Base-by-base conservation (phyloP, 2,888 invertebrate genomes). In the Scaptomyza flava region DNA sequence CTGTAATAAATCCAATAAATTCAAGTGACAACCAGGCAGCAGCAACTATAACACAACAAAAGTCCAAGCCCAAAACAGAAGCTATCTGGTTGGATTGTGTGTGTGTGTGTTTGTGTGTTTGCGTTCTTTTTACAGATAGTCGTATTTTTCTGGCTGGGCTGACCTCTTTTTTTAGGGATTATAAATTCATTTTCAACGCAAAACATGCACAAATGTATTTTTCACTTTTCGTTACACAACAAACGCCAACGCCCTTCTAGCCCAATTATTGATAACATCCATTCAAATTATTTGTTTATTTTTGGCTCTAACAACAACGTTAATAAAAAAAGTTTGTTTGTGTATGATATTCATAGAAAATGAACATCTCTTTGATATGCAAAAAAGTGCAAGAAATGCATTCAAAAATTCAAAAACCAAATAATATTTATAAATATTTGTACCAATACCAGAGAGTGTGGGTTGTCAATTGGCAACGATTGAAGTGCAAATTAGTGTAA, bases 101-200 rank as follows among this genome's bases (percentile, higher is more conserved):
- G 36, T 36, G 36, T 36, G 2, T 36, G 33, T 33, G 33, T 33
- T 9, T 33, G 33, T 9, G 53, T 45, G 17, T 17, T 17, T 17
- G 17, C 17, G 17, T 54, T 51, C 31, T 43, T 59, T 51, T 74
- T 69, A 61, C 57, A 68, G 68, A 72, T 33, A 33, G 33, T 38
- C 6, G 36, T 74, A 74, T 71, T 79, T 70, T 73, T 43, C 27
- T 53, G 57, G 72, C 54, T 61, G 62, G 51, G 47, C 34, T 71
- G 74, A 62, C 54, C 70, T 65, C 54, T 74, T 76, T 74, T 76
- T 68, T 68, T 61, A 27, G 36, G 75, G 72, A 75, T 81, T 81
- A 81, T 74, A 75, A 77, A 81, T 82, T 68, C 70, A 79, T 74
- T 77, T 81, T 66, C 71, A 65, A 64, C 68, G 66, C 81, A 76